Base-by-base conservation (phyloP, 2,797 vertebrate genomes). In the Erethizon dorsatum region DNA sequence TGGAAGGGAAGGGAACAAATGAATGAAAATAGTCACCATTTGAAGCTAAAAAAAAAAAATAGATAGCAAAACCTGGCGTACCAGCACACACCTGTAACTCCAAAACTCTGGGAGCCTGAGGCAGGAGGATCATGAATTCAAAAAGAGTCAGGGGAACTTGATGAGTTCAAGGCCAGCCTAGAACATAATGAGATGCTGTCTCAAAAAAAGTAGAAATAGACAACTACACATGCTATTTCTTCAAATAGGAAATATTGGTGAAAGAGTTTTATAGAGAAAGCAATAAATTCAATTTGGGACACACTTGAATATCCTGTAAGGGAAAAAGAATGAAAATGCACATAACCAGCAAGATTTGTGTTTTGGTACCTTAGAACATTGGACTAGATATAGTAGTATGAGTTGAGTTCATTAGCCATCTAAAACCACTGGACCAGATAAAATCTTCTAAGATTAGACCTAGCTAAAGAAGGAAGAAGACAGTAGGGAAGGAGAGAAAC, bases 211-310 rank as follows among this genome's bases (percentile, higher is more conserved):
- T 63, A 63, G 26, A 31, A 33, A 4, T 14, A 17, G 26, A 37
- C 17, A 91, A 87, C 24, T 77, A 20, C 18, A 88, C 20, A 33
- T 86, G 10, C 10, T 63, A 52, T 65, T 67, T 71, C 33, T n/a
- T 83, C 59, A 94, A 69, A 57, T 61, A 57, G n/a, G 33, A n/a
- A 90, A 88, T 80, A 77, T 59, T 41, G 85, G 61, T 47, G 47
- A 77, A 37, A 45, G 14, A 6, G 20, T 45, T 93, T 89, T 50
- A 78, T 20, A 6, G 14, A 11, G 50, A 89, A 92, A 14, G 65
- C 12, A 11, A 67, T 50, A 67, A 52, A 57, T 52, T 89, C 94
- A 91, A 83, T 52, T 52, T 65, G n/a, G 31, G 17, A 28, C 24
- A 78, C 85, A 56, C n/a, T 47, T 86, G 57, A 86, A 57, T 57